Percentiles rank a stretch among this genome's conserved stretches.
These are phyloP conservation scores for Paracentrotus lividus DNA, from an alignment of 53 echinoderm and acorn worm genomes.

Conservation along the genomic window DNA sequence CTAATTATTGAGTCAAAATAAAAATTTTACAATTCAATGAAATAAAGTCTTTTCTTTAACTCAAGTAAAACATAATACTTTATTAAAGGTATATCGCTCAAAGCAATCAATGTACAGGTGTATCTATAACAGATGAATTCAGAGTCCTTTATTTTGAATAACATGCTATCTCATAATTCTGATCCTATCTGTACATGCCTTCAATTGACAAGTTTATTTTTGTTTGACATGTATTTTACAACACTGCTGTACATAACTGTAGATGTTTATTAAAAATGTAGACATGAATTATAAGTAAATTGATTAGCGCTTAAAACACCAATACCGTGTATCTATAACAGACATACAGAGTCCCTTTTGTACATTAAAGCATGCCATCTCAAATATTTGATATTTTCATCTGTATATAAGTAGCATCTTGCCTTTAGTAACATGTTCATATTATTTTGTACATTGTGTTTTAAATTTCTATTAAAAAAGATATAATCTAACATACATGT, in stretches of 20 bases:
- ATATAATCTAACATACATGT: neutral
- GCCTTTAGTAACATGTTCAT: neutral
- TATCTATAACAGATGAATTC: neutral
- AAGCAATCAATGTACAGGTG: neutral
- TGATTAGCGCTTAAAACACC: neutral
- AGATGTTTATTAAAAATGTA: slow-evolving; percentile 2
- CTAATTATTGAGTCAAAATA: no score
- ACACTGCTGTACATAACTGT: slow-evolving; percentile 3
- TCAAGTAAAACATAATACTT: no score
- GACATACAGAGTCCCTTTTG: neutral
- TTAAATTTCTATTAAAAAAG: neutral
- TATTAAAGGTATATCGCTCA: neutral
- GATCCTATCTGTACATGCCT: neutral
- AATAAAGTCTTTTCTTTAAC: no score
- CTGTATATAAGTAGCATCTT: neutral
- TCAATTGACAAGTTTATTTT: neutral
- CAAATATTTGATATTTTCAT: neutral
- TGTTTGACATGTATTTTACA: neutral
- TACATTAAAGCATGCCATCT: neutral
- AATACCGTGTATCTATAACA: neutral
- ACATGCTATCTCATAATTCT: neutral
- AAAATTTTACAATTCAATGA: no score
- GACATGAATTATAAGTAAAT: neutral
- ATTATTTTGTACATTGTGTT: neutral
- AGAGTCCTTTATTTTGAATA: slow-evolving; percentile 10